Evolutionary conservation across 2,113 vertebrate genomes (phyloP), one percentile per base, ranked within the genome.

Genomic region (Misgurnus anguillicaudatus): DNA sequence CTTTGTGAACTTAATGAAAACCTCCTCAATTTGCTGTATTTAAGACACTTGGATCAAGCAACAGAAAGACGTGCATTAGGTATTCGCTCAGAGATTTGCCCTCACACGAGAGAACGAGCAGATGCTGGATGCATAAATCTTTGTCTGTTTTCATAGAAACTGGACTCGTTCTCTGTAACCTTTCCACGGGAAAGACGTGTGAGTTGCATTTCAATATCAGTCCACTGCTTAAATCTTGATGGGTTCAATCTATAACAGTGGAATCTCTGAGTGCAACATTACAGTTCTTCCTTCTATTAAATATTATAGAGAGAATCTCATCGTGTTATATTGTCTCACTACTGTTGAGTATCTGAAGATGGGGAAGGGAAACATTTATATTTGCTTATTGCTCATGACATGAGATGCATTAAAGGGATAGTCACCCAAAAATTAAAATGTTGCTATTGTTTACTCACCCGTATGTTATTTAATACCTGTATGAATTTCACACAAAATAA

Each of bases 91-190:
- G 21, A 65, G 58, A 76, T 90, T 87, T 86, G 82, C 87, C 21
- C 60, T 66, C 64, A 16, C 62, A 19, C 21, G 19, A 64, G 74
- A 82, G 57, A 64, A 64, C 39, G 80, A 87, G 84, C 84, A 89
- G 88, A 87, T 66, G 88, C 90, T 86, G 85, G 90, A 88, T 89
- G 87, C 89, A 91, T 91, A 90, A 88, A 90, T 88, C 87, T 85
- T 71, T 87, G 86, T 87, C 88, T 77, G 81, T 84, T 81, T 81
- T 89, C 89, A 87, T 88, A 87, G 87, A 91, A 91, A 89, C 79
- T 76, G 84, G 87, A 87, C 87, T 87, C 67, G 67, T 82, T 41
- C 71, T 77, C 79, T 84, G 77, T 86, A 87, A 90, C 86, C 87
- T 90, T 86, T 90, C 87, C 83, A 81, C 87, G 80, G 87, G 89